Conservation (phyloP, 2,888 invertebrate species). For the Eulithis testata region DNA sequence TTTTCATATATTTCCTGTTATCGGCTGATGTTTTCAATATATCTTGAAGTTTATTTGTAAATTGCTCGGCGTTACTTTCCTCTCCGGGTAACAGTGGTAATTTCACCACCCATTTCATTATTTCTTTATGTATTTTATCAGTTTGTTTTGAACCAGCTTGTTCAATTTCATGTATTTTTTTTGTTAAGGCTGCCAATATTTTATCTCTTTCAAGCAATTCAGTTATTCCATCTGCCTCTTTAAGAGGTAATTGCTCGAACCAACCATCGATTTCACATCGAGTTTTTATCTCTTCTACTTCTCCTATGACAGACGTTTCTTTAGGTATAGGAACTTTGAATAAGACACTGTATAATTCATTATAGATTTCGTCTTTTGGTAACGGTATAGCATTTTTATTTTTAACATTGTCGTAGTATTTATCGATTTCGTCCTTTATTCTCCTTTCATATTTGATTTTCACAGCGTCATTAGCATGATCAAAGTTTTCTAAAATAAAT, state of each 20-base stretch:
- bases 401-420: conserved; percentile 53
- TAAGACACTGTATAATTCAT: conserved; percentile 59
- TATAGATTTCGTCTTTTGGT: conserved; percentile 58
- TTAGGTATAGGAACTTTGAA: conserved; percentile 61
- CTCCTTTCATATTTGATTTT: conserved; percentile 58
- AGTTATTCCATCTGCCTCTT: conserved; percentile 40
- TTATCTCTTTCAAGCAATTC: conserved; percentile 58
- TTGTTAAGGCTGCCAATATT: conserved; percentile 58
- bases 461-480: conserved; percentile 54
- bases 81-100: conserved; percentile 53
- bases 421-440: conserved; percentile 56
- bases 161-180: conserved; percentile 62
- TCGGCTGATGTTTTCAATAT: conserved; percentile 52
- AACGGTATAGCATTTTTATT: conserved; percentile 55
- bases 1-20: conserved; percentile 52
- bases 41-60: conserved; percentile 50
- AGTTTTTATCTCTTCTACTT: conserved; percentile 66
- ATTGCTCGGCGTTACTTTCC: conserved; percentile 44
- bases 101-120: conserved; percentile 58
- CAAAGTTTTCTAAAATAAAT: conserved; percentile 69
- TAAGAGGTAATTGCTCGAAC: conserved; percentile 61
- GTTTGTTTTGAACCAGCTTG: conserved; percentile 45
- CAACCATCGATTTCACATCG: conserved; percentile 63
- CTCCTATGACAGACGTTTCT: conserved; percentile 51
- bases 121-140: conserved; percentile 57